Evolutionary conservation across 2,888 invertebrate genomes (phyloP), one percentile per base, ranked within the genome.

Genomic region (Drosophila parthenogenetica): DNA sequence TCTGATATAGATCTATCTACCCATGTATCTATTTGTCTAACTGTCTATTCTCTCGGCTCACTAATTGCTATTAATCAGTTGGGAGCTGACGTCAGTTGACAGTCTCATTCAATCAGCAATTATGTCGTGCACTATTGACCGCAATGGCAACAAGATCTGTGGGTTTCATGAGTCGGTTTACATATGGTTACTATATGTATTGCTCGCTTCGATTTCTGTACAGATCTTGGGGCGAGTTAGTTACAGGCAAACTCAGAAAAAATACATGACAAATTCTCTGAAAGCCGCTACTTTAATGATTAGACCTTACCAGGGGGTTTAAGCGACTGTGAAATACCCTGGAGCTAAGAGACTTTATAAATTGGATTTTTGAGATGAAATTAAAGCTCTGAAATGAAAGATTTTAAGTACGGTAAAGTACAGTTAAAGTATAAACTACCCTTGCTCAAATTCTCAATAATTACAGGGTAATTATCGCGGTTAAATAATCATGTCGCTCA

Each of bases 61-160:
- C 84, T 87, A 81, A 81, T 87, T 81, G 80, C n/a, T 57, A 81
- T 78, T 78, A 78, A 78, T 78, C 87, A 87, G 75, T 65, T 63
- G 49, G 42, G 5, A 32, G 73, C 77, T 78, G 78, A 77, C 81
- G 79, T 81, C 81, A 79, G 73, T 40, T 78, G 85, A 89, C 72
- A 78, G 73, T 66, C 74, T 63, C 79, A 65, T 69, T 84, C 59
- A 79, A 76, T 73, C 73, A 65, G 62, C 70, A 79, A 89, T 81
- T 87, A 79, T 81, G 73, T 54, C 67, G 61, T 89, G 84, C 82
- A 68, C 87, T 78, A 69, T 79, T 79, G 87, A 78, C 84, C 84
- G 54, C 84, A 79, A 37, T 62, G 42, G 32, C 53, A 51, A 37
- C 45, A 11, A 43, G 25, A 29, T 14, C 32, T 16, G 13, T 8